phyloP scores from a whole-genome alignment of 2,113 vertebrate species.

The Cyprinodon variegatus region DNA sequence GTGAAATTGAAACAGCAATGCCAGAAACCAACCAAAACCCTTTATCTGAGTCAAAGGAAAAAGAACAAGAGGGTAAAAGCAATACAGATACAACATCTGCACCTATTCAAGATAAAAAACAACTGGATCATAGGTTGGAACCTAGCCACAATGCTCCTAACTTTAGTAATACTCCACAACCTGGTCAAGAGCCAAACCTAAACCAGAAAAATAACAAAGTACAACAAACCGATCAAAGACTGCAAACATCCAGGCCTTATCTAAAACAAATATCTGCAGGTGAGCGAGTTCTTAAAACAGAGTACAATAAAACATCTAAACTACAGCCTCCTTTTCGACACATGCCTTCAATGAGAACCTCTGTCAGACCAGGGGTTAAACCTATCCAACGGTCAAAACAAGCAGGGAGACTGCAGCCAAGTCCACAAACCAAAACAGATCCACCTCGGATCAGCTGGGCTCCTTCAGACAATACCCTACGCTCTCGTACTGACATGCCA shows the following conservation, averaged over 20 bases:
- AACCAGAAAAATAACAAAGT: conserved; percentile 18
- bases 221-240: conserved; percentile 12
- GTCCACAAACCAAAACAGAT: conserved; percentile 36
- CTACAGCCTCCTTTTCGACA: not conserved
- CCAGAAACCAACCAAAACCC: not conserved
- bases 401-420: conserved; percentile 29
- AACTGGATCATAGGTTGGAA: conserved; percentile 19
- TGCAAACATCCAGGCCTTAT: conserved; percentile 9
- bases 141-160: conserved; percentile 6
- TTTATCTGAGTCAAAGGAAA: not conserved
- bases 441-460: conserved; percentile 18
- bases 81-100: conserved; percentile 8
- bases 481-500: conserved; percentile 20
- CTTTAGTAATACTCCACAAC: conserved; percentile 32
- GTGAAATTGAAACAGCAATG: not conserved
- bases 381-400: conserved; percentile 31
- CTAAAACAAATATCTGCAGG: conserved; percentile 4
- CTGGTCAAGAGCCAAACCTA: conserved; percentile 11
- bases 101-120: not conserved
- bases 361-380: conserved; percentile 35
- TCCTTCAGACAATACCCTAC: conserved; percentile 16
- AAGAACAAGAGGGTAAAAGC: conserved; percentile 1
- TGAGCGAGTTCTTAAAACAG: conserved; percentile 11
- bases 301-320: conserved; percentile 31
- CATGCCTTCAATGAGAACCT: conserved; percentile 18